These are phyloP conservation scores for Carcinoscorpius rotundicauda DNA, from an alignment of 1,140 invertebrate species.

Conservation along the genomic window DNA sequence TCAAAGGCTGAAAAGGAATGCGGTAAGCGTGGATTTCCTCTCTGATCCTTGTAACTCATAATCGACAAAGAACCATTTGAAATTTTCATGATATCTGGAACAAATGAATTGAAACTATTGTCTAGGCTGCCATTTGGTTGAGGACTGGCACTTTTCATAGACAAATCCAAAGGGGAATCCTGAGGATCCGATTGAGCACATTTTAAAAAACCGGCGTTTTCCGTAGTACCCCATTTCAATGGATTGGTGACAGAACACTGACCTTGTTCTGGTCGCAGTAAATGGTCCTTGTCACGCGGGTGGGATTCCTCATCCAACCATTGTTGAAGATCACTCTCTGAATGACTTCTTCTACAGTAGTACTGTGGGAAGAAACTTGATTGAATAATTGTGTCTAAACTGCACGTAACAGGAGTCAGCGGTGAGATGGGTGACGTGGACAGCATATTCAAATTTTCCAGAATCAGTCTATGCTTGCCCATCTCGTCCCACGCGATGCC, in stretches of 20 bases:
- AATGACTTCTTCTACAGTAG: conserved; percentile 50
- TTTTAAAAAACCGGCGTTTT: conserved; percentile 23
- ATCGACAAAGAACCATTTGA: no score
- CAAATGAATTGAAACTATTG: background rate
- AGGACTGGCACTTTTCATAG: conserved; percentile 45
- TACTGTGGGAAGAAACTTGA: conserved; percentile 57
- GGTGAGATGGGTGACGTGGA: conserved; percentile 33
- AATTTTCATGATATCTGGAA: no score
- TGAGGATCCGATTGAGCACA: conserved; percentile 41
- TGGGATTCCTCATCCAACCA: conserved; percentile 24
- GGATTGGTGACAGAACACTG: conserved; percentile 30
- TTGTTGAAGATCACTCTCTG: conserved; percentile 51
- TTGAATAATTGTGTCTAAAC: conserved; percentile 36
- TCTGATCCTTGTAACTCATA: no score
- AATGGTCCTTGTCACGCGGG: conserved; percentile 23
- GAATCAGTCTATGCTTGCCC: conserved; percentile 45
- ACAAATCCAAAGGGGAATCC: conserved; percentile 73
- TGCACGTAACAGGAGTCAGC: conserved; percentile 26
- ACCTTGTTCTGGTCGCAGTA: conserved; percentile 19
- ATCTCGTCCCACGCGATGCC: conserved; percentile 15
- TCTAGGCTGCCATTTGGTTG: background rate
- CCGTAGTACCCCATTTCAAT: conserved; percentile 31
- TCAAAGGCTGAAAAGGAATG: background rate
- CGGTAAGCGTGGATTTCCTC: no score
- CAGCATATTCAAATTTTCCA: conserved; percentile 28